Conservation (phyloP, 2,888 invertebrate species). For the Sympetrum striolatum region DNA sequence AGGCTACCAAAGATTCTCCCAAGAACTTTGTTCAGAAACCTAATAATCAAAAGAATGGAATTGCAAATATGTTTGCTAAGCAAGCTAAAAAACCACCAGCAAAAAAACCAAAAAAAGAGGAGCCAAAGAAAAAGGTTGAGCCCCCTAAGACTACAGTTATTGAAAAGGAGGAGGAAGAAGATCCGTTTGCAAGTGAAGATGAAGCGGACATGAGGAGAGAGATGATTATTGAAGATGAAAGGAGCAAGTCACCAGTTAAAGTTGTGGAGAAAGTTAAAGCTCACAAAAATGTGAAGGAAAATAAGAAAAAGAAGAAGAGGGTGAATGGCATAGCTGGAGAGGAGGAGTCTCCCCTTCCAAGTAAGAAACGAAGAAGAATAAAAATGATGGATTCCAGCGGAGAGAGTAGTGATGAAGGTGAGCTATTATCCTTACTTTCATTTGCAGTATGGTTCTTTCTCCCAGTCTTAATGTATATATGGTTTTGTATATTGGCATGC, state of each 20-base stretch:
- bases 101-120: not conserved
- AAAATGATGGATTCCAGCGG: constrained; percentile 21
- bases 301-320: not conserved
- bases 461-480: no score
- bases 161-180: not conserved
- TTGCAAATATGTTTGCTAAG: constrained; percentile 18
- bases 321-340: not conserved
- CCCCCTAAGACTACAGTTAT: not conserved
- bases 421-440: not conserved
- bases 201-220: not conserved
- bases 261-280: not conserved
- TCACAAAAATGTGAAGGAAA: no score
- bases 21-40: not conserved
- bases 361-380: not conserved
- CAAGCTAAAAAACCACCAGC: not conserved
- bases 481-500: not conserved
- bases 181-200: constrained; percentile 16
- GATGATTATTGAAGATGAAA: not conserved
- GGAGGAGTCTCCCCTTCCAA: not conserved
- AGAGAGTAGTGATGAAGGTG: not conserved
- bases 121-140: not conserved
- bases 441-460: not conserved
- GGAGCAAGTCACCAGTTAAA: not conserved
- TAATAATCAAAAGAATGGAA: not conserved
- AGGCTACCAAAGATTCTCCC: not conserved